These are phyloP conservation scores for Gorsachius goisagi DNA, from an alignment of 2,113 vertebrate species.

Conservation along the genomic window DNA sequence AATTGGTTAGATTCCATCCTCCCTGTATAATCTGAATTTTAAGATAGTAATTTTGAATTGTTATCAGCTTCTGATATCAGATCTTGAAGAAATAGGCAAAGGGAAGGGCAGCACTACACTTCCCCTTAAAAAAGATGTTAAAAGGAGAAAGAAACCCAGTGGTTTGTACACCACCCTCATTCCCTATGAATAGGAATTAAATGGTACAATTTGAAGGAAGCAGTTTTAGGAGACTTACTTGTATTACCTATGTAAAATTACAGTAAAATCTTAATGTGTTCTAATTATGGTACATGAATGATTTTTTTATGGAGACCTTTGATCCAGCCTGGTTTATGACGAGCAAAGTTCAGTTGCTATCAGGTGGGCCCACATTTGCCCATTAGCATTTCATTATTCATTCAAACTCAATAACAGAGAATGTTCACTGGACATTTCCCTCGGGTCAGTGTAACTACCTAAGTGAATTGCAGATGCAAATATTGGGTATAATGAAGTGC, in stretches of 20 bases:
- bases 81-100: conserved; percentile 45
- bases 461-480: conserved; percentile 19
- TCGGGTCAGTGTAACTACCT: neutral
- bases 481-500: neutral
- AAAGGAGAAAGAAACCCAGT: neutral
- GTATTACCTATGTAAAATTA: neutral
- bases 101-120: conserved; percentile 10
- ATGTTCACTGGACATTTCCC: neutral
- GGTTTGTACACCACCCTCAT: neutral
- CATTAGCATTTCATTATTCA: conserved; percentile 13
- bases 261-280: neutral
- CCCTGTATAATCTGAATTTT: neutral
- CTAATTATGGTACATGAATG: neutral
- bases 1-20: neutral
- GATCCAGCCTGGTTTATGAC: neutral
- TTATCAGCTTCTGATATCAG: neutral
- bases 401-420: neutral
- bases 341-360: conserved; percentile 1
- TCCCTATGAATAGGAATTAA: neutral
- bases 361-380: neutral
- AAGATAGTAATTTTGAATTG: neutral
- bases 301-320: neutral
- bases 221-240: neutral
- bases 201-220: neutral
- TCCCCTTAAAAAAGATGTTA: neutral